Evolutionary conservation across 2,797 vertebrate genomes (phyloP), one percentile per base, ranked within the genome.

Genomic region (Ctenochaetus hawaiiensis): DNA sequence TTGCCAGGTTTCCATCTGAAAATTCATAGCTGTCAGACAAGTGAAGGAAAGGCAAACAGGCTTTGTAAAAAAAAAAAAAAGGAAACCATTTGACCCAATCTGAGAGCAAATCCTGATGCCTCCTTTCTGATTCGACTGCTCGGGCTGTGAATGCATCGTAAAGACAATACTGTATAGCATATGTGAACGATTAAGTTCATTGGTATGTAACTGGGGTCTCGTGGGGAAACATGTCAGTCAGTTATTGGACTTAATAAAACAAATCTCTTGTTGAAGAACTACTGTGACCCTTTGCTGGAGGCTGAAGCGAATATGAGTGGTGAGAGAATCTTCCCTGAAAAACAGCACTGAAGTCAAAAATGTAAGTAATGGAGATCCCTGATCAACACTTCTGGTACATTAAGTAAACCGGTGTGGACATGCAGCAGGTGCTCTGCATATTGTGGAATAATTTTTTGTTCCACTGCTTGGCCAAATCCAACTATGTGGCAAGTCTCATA

Each of bases 1-100:
- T 92, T 94, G 94, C 92, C 93, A 93, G 85, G 75, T 93, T 94
- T 95, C 90, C 89, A 91, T 89, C 90, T 79, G 64, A 85, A 83
- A 93, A 91, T 86, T 83, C 87, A 87, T 88, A 89, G 83, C 91
- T 91, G 90, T 93, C 89, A 94, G 93, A 93, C 87, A 78, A 81
- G 87, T 91, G 89, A 82, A 88, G 82, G 76, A 86, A 89, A 93
- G 85, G 80, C 89, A 91, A 90, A 92, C 83, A 89, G n/a, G 81
- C 80, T 75, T 81, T 81, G 78, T 73, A 30, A 30, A 30, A 30
- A 30, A 30, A 30, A 30, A 30, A 80, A 88, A 82, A 72, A 85
- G 81, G 81, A 91, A 93, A 81, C 72, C 58, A 44, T 91, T 91
- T 88, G 81, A 90, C 81, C 83, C 81, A 74, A 87, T 91, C 80